These are phyloP conservation scores for Synanthedon andrenaeformis DNA, from an alignment of 2,888 invertebrate species.

Conservation along the genomic window DNA sequence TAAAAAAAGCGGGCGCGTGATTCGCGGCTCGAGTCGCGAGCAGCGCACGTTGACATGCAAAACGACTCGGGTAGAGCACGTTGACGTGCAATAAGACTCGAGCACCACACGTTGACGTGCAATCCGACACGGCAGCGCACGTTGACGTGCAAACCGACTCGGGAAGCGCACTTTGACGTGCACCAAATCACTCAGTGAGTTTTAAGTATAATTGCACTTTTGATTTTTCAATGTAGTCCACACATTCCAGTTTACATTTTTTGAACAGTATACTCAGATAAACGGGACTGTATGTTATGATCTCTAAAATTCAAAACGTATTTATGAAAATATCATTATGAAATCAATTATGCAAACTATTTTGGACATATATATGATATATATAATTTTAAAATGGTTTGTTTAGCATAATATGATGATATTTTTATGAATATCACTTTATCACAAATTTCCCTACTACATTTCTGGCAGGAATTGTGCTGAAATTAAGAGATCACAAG, in stretches of 20 bases:
- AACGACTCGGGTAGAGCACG: constrained; percentile 3
- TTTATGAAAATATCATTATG: no score
- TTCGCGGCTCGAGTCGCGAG: constrained; percentile 11
- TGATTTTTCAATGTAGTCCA: constrained; percentile 16
- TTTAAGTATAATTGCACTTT: constrained; percentile 50
- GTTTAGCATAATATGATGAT: no score
- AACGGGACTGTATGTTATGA: no score
- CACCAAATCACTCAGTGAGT: constrained; percentile 14
- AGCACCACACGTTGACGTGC: no score
- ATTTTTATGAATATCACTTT: no score
- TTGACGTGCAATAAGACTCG: neutral
- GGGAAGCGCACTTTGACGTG: constrained; percentile 4
- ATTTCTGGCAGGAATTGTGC: no score
- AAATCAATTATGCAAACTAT: no score
- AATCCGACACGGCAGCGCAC: constrained; percentile 3
- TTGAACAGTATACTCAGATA: neutral
- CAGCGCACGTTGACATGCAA: constrained; percentile 5
- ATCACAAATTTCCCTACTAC: no score
- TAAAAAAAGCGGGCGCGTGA: constrained; percentile 9
- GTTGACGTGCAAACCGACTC: neutral
- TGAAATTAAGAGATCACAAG: no score
- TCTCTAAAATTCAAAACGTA: no score
- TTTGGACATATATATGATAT: no score
- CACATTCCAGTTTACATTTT: constrained; percentile 20
- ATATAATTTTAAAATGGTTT: no score